A percentile compares a stretch with the other conserved stretches of the same genome.
Evolutionary conservation across 2,797 vertebrate species (phyloP).

Genomic region (Lithobates pipiens): DNA sequence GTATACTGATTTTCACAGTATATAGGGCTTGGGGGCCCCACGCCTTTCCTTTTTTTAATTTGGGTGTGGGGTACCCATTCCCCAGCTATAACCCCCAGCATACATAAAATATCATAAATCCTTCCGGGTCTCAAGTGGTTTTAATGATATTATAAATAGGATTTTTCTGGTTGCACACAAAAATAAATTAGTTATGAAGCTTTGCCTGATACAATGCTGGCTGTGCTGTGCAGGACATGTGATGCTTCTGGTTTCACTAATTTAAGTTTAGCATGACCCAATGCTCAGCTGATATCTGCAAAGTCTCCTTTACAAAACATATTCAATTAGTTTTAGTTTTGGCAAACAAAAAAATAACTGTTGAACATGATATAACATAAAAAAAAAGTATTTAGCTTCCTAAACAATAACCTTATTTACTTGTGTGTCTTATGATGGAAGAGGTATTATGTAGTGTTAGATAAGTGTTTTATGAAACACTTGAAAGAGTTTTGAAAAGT

Average conservation of each 20-base stretch:
- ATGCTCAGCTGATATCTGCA: conserved; percentile 47
- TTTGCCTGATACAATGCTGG: conserved; percentile 11
- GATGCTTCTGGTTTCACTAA: conserved; percentile 51
- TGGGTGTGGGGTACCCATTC: too few species aligned
- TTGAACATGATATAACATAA: conserved; percentile 40
- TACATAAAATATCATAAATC: too few species aligned
- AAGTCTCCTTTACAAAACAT: conserved; percentile 35
- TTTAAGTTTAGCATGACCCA: conserved; percentile 46
- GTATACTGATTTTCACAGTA: too few species aligned
- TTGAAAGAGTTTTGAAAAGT: conserved; percentile 7
- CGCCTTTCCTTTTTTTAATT: too few species aligned
- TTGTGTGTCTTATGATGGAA: conserved; percentile 43
- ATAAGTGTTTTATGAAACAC: conserved; percentile 27
- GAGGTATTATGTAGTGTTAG: conserved; percentile 31
- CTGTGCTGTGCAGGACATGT: conserved; percentile 44
- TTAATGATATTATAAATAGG: conserved; percentile 9
- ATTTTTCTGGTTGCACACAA: background rate
- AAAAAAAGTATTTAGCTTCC: background rate
- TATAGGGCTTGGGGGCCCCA: too few species aligned
- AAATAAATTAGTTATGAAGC: conserved; percentile 4
- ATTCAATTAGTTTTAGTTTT: conserved; percentile 41
- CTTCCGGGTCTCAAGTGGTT: too few species aligned
- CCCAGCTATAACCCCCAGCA: too few species aligned
- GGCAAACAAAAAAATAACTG: conserved; percentile 45
- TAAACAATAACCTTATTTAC: conserved; percentile 30